Base-by-base conservation (phyloP, 2,888 invertebrate genomes). In the Synergus umbraculus region DNA sequence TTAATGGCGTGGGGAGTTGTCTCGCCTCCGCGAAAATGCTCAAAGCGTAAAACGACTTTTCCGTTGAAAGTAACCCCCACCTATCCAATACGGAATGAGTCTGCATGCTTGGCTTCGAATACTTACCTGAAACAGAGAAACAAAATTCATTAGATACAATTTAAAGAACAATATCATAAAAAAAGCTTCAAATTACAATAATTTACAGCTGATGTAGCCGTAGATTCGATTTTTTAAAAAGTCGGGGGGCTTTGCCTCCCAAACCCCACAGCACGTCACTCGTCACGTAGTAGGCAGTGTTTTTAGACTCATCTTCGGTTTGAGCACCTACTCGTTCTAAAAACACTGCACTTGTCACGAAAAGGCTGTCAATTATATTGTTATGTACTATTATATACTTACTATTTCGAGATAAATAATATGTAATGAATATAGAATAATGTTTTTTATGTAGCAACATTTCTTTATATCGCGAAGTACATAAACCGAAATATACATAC, bases 21-120 rank as follows among this genome's bases (percentile, higher is more conserved):
- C 83, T 86, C 86, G 86, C 86, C 86, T 79, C 86, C 86, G 83
- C 86, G 79, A 41, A 77, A 81, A 81, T 82, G 64, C 60, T 76
- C 67, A 78, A 78, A 78, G 60, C 63, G 73, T 69, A 78, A 22
- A 63, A 69, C 54, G 49, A 49, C 29, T 69, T 69, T 49, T 29
- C 29, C 46, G 13, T 67, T 69, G 69, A 49, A 49, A 49, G 49
- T 69, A 46, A 10, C n/a, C 29, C 69, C 22, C 22, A 69, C 22
- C 49, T 49, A 49, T 4, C 49, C 69, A n/a, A 69, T 9, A 49
- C 37, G 49, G 29, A 69, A 69, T 49, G 49, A 69, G 29, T 29
- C 66, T 66, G 69, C 15, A 22, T 22, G 1, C 22, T 18, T 29
- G 29, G 29, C 49, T 49, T 46, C 69, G 15, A 69, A 69, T 29